phyloP scores from a whole-genome alignment of 2,113 vertebrate genomes.

The Paraplagusia blochii region DNA sequence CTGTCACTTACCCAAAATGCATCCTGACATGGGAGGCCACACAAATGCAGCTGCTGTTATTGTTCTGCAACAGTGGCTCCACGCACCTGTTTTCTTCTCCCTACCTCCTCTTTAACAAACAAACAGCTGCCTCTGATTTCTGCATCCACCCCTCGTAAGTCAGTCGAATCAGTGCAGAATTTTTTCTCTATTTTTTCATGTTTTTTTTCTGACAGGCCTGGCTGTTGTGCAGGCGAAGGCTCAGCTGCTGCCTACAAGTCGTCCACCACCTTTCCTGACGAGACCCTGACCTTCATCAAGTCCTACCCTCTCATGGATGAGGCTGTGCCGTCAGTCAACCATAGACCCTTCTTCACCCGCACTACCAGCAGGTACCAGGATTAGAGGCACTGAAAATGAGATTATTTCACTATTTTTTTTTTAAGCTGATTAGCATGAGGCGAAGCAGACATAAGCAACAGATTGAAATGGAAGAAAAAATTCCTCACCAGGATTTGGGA shows the following conservation, averaged over 20 bases:
- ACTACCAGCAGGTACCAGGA: constrained; percentile 81
- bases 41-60: constrained; percentile 38
- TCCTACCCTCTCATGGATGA: constrained; percentile 92
- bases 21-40: constrained; percentile 15
- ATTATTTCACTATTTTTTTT: no score
- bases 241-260: constrained; percentile 73
- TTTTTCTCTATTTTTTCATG: not conserved
- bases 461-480: no score
- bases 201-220: constrained; percentile 76
- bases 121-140: constrained; percentile 45
- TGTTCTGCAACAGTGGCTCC: constrained; percentile 34
- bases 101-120: not conserved
- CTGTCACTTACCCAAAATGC: constrained; percentile 23
- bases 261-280: constrained; percentile 88
- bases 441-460: no score
- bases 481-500: no score
- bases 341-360: constrained; percentile 85
- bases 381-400: not conserved
- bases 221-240: constrained; percentile 86
- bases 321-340: constrained; percentile 79
- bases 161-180: constrained; percentile 1
- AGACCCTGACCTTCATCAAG: constrained; percentile 90
- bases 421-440: no score
- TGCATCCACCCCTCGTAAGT: constrained; percentile 22
- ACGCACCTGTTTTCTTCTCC: constrained; percentile 36